Evolutionary conservation across 1,140 invertebrate genomes (phyloP), one percentile per base, ranked within the genome.

Genomic region (Fopius arisanus): DNA sequence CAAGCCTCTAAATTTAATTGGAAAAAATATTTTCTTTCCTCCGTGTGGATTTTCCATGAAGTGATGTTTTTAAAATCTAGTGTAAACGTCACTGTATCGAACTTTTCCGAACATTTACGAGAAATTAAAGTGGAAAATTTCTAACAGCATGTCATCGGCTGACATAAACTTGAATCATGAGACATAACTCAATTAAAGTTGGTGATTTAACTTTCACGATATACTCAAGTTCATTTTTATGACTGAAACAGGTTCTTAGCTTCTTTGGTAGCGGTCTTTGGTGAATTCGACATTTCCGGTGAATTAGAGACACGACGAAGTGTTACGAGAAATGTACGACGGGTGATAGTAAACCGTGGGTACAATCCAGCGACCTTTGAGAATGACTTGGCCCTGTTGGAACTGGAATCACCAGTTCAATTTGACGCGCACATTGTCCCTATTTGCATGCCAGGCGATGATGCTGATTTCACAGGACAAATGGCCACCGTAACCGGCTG

Each of bases 361-460:
- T 98, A 97, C 84, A 94, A 97, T 86, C 92, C 95, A 0, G 93
- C 93, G 1, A 97, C 96, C 0, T 97, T 97, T 79, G 96, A 96
- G 81, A 97, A 97, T 80, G 96, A 97, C 82, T 89, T 97, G 75
- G 96, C 96, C 0, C 83, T 97, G 7, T 82, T 97, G 41, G 95
- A 97, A 83, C 81, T 97, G 73, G 96, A 97, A 74, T 90, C 92
- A 19, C 92, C 95, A 0, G 89, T 97, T n/a, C 90, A 92, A 73
- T 96, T 94, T 80, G 94, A 96, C 80, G 90, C 92, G 3, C 95
- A 97, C 83, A 96, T 97, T 73, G 95, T 97, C 10, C 96, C 96
- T 1, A 97, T 97, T 82, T 98, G 96, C 84, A 92, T 98, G 91
- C 96, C 96, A 3, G 88, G 92, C 0, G 94, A 95, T 72, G 88